Conservation (phyloP, 2,113 vertebrate genomes). For the Corapipo altera region DNA sequence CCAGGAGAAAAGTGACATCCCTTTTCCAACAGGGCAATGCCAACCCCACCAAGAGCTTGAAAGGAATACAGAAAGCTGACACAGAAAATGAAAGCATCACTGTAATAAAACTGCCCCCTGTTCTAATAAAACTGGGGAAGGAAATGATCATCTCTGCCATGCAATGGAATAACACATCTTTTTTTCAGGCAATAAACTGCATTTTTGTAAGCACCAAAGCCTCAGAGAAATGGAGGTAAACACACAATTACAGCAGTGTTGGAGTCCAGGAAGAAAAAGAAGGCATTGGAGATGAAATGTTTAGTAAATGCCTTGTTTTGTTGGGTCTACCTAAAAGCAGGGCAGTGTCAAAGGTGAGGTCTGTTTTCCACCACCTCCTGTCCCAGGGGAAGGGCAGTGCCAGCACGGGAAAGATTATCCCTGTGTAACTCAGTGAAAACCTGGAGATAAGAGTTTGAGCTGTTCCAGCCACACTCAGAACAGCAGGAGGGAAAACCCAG, state of each 20-base stretch:
- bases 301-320: neutral
- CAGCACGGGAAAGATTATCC: neutral
- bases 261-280: neutral
- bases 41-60: neutral
- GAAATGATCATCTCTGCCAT: neutral
- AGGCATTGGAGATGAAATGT: neutral
- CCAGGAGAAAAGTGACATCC: accelerated
- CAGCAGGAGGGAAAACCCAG: neutral
- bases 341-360: neutral
- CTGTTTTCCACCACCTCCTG: neutral
- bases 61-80: neutral
- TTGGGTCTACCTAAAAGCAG: neutral
- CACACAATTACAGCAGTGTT: accelerated
- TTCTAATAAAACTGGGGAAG: neutral
- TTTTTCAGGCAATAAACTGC: neutral
- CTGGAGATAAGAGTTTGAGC: neutral
- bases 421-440: accelerated
- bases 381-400: neutral
- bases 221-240: neutral
- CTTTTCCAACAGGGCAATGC: neutral
- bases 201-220: neutral
- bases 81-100: neutral
- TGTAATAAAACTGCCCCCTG: neutral
- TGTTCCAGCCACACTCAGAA: neutral
- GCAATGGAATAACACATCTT: neutral